Base-by-base conservation (phyloP, 2,113 vertebrate genomes). In the Colaptes auratus region DNA sequence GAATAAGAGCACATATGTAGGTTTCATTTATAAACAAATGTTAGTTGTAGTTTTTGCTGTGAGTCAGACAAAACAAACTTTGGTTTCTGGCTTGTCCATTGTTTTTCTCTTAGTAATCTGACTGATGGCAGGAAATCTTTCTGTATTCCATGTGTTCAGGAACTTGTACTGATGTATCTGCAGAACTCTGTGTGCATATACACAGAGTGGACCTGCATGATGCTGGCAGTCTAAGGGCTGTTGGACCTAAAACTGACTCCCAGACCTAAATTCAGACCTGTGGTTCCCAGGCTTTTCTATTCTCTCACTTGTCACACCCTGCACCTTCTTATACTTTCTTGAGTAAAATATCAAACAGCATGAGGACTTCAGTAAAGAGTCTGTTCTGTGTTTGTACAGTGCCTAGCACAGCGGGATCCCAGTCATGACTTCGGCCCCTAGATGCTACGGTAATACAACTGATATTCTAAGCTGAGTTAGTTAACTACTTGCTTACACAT, bases 351-450 rank as follows among this genome's bases (percentile, higher is more conserved):
- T 10, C 17, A 12, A 56, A 9, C 69, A 53, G 56, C 72, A 33
- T 63, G 56, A 77, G 42, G 35, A 58, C 56, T 42, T 31, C 18
- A 91, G 81, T 91, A 64, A 94, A 88, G 89, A 17, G 31, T 90
- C 65, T 95, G 61, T 92, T 97, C 93, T 95, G 82, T 97, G 91
- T 96, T 94, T 96, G 90, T 96, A 61, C 93, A 96, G 92, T 31
- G 94, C 90, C 92, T 97, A 97, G 90, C 24, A 27, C 90, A 88
- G 86, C 56, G 39, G 94, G 85, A 95, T 69, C 73, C 53, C 89
- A 33, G 0, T 52, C 76, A 23, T 5, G 39, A 81, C 94, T 75
- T 61, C 59, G 3, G 76, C 86, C 93, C 56, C 93, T 83, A 83
- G 35, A 83, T 53, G 93, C 80, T 95, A 94, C 35, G 82, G 93